A percentile compares a stretch with the other conserved stretches of the same genome.
These are phyloP conservation scores for Vollenhovia emeryi DNA, from an alignment of 1,140 invertebrate species.

Conservation along the genomic window DNA sequence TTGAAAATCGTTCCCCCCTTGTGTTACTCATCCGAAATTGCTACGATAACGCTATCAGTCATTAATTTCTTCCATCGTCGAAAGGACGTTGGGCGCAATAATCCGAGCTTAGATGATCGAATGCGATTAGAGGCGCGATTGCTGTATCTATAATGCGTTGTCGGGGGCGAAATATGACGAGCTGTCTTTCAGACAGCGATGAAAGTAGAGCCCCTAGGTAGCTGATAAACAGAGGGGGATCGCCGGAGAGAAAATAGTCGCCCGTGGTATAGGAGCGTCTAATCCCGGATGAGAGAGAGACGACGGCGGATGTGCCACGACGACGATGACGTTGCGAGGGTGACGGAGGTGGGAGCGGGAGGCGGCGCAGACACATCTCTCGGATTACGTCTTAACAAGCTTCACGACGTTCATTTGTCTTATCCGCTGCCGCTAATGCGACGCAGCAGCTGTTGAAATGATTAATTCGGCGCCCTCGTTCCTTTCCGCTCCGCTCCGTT, in stretches of 20 bases:
- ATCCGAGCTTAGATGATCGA: neutral
- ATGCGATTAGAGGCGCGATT: neutral
- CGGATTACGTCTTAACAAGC: conserved; percentile 85
- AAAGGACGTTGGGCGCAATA: neutral
- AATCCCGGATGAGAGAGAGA: conserved; percentile 79
- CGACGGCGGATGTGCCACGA: conserved; percentile 70
- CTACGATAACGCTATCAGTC: neutral
- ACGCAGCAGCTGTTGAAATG: conserved; percentile 84
- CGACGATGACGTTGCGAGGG: conserved; percentile 55
- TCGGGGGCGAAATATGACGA: neutral
- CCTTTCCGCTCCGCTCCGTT: conserved; percentile 26
- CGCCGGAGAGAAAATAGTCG: conserved; percentile 78
- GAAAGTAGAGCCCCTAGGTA: conserved; percentile 12
- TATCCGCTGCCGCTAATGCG: conserved; percentile 84
- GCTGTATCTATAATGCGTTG: neutral
- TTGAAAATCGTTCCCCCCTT: neutral
- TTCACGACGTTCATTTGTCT: conserved; percentile 85
- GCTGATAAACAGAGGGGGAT: conserved; percentile 74
- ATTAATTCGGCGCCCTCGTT: conserved; percentile 81
- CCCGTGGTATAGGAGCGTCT: conserved; percentile 73
- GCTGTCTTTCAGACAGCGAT: neutral
- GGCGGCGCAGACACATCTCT: conserved; percentile 81
- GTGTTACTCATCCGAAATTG: neutral
- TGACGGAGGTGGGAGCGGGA: conserved; percentile 70
- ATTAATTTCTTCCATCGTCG: neutral